Percentiles rank a stretch among this genome's conserved stretches.
Evolutionary conservation across 1,140 invertebrate species (phyloP).

Genomic region (Lethocerus indicus): DNA sequence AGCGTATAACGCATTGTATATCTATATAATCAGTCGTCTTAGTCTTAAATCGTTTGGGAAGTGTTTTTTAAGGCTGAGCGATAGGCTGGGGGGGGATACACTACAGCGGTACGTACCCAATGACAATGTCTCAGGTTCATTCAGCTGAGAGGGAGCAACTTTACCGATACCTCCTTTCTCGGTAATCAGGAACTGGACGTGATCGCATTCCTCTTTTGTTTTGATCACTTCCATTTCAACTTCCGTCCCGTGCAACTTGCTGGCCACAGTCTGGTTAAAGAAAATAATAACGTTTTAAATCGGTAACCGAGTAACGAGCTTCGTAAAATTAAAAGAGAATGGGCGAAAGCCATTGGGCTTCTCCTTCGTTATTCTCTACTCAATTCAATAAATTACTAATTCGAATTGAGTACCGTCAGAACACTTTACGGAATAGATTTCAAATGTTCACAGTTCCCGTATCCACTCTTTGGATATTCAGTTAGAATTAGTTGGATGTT

Average conservation of each 20-base stretch:
- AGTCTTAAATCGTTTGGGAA: not conserved
- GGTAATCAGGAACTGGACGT: constrained; percentile 86
- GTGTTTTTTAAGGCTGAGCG: not conserved
- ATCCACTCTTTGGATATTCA: too few species aligned
- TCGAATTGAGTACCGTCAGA: too few species aligned
- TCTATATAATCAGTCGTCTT: not conserved
- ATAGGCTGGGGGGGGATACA: not conserved
- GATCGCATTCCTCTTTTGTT: constrained; percentile 73
- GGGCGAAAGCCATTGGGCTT: too few species aligned
- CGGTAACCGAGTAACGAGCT: too few species aligned
- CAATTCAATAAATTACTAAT: too few species aligned
- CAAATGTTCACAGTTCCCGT: too few species aligned
- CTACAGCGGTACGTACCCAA: not conserved
- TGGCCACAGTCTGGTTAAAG: constrained; percentile 76
- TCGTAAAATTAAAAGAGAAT: too few species aligned
- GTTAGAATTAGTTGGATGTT: too few species aligned
- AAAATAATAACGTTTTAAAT: too few species aligned
- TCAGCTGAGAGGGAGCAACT: constrained; percentile 11
- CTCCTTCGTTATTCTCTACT: too few species aligned
- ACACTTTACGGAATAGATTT: too few species aligned
- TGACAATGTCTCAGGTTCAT: not conserved
- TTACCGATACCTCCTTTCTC: constrained; percentile 50
- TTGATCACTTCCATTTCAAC: constrained; percentile 79
- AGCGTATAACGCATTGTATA: not conserved
- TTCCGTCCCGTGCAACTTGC: constrained; percentile 76